Conservation (phyloP, 2,113 vertebrate genomes). For the Collichthys lucidus region DNA sequence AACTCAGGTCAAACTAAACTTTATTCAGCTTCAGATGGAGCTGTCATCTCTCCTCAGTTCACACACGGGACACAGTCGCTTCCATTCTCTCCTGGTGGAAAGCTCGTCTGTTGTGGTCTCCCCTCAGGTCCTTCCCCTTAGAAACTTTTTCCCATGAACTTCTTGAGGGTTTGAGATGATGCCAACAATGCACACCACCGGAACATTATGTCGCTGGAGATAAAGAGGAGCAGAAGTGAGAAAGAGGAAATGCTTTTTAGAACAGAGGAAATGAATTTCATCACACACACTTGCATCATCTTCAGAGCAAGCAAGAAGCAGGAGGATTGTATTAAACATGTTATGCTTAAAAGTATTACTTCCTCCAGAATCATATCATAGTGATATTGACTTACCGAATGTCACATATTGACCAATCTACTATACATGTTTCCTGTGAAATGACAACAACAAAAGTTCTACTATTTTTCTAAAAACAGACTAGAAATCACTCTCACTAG, state of each 20-base stretch:
- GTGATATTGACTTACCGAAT: not conserved
- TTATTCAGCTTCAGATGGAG: conserved; percentile 5
- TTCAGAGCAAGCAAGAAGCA: too few species aligned
- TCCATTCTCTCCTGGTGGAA: conserved; percentile 14
- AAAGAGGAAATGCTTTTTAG: conserved; percentile 52
- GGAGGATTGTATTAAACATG: not conserved
- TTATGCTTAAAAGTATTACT: not conserved
- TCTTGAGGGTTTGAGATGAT: conserved; percentile 55
- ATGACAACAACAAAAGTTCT: not conserved
- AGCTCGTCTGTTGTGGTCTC: conserved; percentile 31
- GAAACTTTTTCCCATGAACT: conserved; percentile 57
- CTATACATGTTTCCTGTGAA: not conserved
- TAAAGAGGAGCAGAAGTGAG: conserved; percentile 43
- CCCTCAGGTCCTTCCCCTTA: conserved; percentile 54
- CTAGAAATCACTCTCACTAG: too few species aligned
- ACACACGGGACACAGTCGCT: not conserved
- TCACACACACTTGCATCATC: not conserved
- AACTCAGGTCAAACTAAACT: conserved; percentile 20
- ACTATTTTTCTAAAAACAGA: not conserved
- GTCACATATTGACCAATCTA: not conserved
- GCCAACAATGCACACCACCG: conserved; percentile 47
- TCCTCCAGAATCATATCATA: not conserved
- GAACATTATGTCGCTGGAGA: conserved; percentile 33
- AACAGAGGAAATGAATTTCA: conserved; percentile 52
- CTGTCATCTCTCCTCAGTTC: conserved; percentile 10